Evolutionary conservation across 2,797 vertebrate genomes (phyloP), one percentile per base, ranked within the genome.

Genomic region (Botia kubotai): DNA sequence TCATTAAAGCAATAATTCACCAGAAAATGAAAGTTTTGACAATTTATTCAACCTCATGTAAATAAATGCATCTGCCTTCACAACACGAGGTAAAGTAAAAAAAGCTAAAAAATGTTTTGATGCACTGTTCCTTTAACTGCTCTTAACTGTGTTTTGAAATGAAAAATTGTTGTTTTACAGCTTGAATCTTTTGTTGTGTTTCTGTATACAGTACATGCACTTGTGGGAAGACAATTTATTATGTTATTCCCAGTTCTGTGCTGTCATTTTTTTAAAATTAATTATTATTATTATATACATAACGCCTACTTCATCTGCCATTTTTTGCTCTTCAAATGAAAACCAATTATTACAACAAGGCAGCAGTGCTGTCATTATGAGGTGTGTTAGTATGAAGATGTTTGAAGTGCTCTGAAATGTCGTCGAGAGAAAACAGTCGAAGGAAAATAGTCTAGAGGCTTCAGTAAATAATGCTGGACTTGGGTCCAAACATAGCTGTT

Each of bases 381-480:
- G 46, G n/a, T 17, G 14, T 60, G 19, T 46, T 16, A 23, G 33
- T 23, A 7, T 11, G 33, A 23, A 29, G 23, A 60, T 2, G 17
- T 19, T 50, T 13, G 6, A 2, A 10, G 55, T 23, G 2, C 10
- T 21, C 2, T 58, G 55, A 58, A 58, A 21, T 10, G 55, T 21
- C 19, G 11, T 11, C 57, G 26, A n/a, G 58, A 62, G 13, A 14
- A 62, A 14, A 62, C 23, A 3, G 23, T 62, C 23, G 29, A 62
- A 62, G 21, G 13, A 62, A 62, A 26, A 26, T 29, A 62, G 58
- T 62, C 58, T 23, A 63, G 48, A 53, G 29, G 10, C 16, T 29
- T 67, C 52, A 6, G 4, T 77, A 68, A 57, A 68, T 57, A 68
- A n/a, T 68, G 29, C 50, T 57, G 50, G 33, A 65, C 19, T 67